Percentiles rank a stretch among this genome's conserved stretches.
Evolutionary conservation across 2,888 invertebrate species (phyloP).

Genomic region (Oithona nana): DNA sequence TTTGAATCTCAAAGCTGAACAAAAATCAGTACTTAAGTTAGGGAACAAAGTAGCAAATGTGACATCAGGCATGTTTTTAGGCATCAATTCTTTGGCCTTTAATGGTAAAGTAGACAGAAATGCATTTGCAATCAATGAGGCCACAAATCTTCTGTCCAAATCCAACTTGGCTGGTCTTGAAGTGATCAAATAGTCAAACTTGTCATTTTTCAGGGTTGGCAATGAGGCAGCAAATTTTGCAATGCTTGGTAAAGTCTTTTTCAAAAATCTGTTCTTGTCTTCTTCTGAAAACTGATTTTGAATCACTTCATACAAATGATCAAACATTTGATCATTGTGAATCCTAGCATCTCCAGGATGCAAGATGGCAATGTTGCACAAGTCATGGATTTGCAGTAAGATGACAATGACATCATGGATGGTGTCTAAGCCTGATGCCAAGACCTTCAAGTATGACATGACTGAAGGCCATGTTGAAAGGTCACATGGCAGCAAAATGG

Average conservation of each 20-base stretch:
- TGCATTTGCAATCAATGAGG: neutral
- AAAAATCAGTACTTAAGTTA: neutral
- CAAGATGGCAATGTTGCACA: neutral
- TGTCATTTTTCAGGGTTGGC: neutral
- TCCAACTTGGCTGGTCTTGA: neutral
- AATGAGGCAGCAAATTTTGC: neutral
- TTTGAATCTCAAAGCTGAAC: neutral
- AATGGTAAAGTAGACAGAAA: conserved; percentile 6
- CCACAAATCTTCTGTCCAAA: conserved; percentile 4
- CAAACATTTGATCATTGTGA: neutral
- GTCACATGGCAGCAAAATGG: conserved; percentile 5
- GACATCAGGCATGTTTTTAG: neutral
- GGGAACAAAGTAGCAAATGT: neutral
- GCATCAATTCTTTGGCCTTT: neutral
- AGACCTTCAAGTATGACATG: neutral
- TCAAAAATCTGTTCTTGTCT: neutral
- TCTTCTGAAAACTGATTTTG: neutral
- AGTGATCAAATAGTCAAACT: neutral
- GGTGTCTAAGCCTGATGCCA: neutral
- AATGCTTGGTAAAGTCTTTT: conserved; percentile 3
- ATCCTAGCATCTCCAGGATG: neutral
- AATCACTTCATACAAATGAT: neutral
- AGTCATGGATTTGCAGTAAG: neutral
- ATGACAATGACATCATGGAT: neutral
- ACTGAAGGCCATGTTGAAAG: neutral